A percentile compares a stretch with the other conserved stretches of the same genome.
phyloP scores from a whole-genome alignment of 2,888 invertebrate species.

The Drosophila bunnanda region DNA sequence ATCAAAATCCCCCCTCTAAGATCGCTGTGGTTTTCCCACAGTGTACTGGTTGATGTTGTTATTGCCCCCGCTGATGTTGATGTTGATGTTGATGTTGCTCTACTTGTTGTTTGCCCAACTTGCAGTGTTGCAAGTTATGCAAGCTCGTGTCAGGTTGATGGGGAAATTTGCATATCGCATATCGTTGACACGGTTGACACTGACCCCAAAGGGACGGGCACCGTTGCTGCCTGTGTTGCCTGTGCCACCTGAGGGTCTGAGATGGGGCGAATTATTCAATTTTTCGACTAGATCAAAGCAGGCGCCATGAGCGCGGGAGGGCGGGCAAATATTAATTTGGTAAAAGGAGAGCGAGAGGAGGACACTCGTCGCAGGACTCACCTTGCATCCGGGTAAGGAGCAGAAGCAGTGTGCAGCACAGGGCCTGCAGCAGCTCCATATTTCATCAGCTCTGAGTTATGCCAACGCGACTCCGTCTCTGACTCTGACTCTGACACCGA shows the following conservation, averaged over 20 bases:
- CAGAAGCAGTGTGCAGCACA: slow-evolving; percentile 81
- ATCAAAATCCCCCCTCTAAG: not conserved
- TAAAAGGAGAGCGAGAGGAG: not conserved
- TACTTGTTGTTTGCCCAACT: slow-evolving; percentile 40
- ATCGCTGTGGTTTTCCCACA: not conserved
- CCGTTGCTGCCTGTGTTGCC: not conserved
- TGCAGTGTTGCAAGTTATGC: slow-evolving; percentile 62
- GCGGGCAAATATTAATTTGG: slow-evolving; percentile 22
- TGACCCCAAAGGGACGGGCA: slow-evolving; percentile 50
- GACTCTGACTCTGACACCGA: slow-evolving; percentile 7
- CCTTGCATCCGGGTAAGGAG: slow-evolving; percentile 82
- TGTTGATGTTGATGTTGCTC: slow-evolving; percentile 27
- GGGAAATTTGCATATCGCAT: slow-evolving; percentile 68
- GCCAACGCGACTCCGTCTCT: slow-evolving; percentile 30
- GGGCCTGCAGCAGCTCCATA: slow-evolving; percentile 82
- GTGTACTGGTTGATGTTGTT: slow-evolving; percentile 9
- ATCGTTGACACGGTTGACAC: slow-evolving; percentile 64
- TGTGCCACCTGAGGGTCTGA: not conserved
- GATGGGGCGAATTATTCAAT: slow-evolving; percentile 39
- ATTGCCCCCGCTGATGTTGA: not conserved
- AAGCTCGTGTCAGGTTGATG: slow-evolving; percentile 63
- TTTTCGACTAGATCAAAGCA: slow-evolving; percentile 50
- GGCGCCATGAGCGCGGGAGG: slow-evolving; percentile 20
- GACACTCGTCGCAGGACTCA: slow-evolving; percentile 64
- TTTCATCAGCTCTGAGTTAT: slow-evolving; percentile 73